Conservation (phyloP, 2,113 vertebrate species). For the Trachemys scripta region DNA sequence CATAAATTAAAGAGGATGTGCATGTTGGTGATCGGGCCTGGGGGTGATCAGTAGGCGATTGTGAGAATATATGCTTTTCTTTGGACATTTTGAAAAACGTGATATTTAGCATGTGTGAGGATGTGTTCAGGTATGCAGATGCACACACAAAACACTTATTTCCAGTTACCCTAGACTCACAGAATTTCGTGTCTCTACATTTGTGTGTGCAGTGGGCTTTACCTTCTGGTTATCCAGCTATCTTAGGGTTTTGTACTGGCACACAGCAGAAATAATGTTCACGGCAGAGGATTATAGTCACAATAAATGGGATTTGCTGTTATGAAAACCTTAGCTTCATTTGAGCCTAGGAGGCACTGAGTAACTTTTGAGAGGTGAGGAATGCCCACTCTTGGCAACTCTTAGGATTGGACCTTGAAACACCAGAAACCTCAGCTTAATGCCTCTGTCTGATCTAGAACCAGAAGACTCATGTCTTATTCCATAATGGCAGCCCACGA, state of each 20-base stretch:
- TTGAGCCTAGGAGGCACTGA: neutral
- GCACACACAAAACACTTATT: neutral
- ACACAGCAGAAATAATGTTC: neutral
- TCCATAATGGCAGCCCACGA: rapidly evolving
- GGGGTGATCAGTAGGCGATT: neutral
- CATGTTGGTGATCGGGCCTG: neutral
- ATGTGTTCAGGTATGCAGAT: neutral
- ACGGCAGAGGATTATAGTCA: neutral
- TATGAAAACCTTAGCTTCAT: neutral
- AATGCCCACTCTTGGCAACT: neutral
- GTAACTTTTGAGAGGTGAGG: neutral
- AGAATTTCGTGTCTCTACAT: neutral
- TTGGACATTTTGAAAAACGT: neutral
- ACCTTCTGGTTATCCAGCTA: neutral
- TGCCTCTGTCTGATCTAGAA: neutral
- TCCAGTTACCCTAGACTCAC: neutral
- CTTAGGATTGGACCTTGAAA: neutral
- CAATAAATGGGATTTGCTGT: neutral
- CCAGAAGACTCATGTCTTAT: neutral
- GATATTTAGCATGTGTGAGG: neutral
- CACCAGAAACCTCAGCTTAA: neutral
- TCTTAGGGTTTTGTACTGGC: neutral
- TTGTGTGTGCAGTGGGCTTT: neutral
- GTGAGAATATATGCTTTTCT: neutral
- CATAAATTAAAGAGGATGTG: rapidly evolving